Base-by-base conservation (phyloP, 2,888 invertebrate genomes). In the Clitarchus hookeri region DNA sequence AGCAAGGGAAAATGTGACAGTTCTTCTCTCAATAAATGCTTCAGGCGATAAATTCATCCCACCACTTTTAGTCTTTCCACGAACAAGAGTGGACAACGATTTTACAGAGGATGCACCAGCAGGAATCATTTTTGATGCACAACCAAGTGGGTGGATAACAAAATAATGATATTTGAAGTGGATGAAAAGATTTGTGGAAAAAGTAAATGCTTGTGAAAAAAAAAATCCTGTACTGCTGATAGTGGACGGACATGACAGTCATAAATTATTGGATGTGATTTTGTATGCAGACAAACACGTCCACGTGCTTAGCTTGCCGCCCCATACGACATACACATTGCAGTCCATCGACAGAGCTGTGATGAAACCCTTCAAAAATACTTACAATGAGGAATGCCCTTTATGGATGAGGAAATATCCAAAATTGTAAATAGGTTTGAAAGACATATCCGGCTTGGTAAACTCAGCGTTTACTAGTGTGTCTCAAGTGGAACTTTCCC, bases 21-120 rank as follows among this genome's bases (percentile, higher is more conserved):
- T n/a, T n/a, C n/a, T n/a, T n/a, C n/a, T n/a, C n/a, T n/a, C n/a
- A n/a, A n/a, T n/a, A n/a, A n/a, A 85, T 85, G 85, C 79, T 27
- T 44, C 80, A 78, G 82, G 82, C 6, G 80, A 80, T 85, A 80
- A 79, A 44, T 85, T 85, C 48, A 27, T 85, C 0, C 84, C 84
- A 25, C 84, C 77, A n/a, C 19, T 84, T 19, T 84, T 84, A 6
- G 78, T 84, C 16, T 84, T 84, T n/a, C 82, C 85, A 44, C 36
- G 85, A 6, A n/a, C 6, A 48, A 44, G 82, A n/a, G 44, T 85
- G 6, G 25, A 9, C 82, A 85, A 82, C n/a, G 85, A 82, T 1
- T 44, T 44, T 13, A 85, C 19, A 44, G 44, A 85, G n/a, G 26
- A 85, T 26, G 80, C 80, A 0, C 82, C 80, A 19, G 23, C 1